Evolutionary conservation across 2,888 invertebrate species (phyloP), one percentile per base, ranked within the genome.

Genomic region (Macrosiphum euphorbiae): DNA sequence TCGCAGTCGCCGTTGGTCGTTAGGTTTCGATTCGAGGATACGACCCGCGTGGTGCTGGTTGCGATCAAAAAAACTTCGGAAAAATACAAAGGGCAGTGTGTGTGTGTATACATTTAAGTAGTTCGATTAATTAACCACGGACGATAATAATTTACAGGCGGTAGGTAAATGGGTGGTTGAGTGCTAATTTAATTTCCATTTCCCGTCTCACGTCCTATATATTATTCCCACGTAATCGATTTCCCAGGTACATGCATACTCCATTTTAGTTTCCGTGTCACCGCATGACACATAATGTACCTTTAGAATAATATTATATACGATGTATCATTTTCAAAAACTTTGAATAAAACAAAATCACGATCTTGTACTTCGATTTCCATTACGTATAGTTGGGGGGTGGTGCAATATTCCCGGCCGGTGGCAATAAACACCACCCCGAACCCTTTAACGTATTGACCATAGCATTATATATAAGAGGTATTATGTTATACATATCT

Each of bases 151-250:
- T 58, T 58, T 24, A 55, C 24, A 24, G 20, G 10, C 26, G 26
- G 1, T n/a, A 24, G 5, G 35, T 67, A 67, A 89, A 88, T 3
- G 20, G 24, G 11, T 35, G 35, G 20, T 61, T 11, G 44, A 24
- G 44, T 50, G 50, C 41, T 13, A 52, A 90, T 90, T 90, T 41
- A 78, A 90, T 90, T 78, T 78, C 52, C 78, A 78, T 90, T 78
- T 78, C 35, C 24, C 20, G 35, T 26, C 13, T 8, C 13, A 47
- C n/a, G 47, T 20, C 26, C n/a, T n/a, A 47, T 61, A 41, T 7
- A 47, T 26, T 41, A 13, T 41, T 50, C 10, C n/a, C 35, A 78
- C 35, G 5, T 24, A 88, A 88, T 35, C 88, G 55, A 88, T 52
- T 52, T 24, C 24, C 3, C 11, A 0, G 13, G 41, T 55, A 55